Conservation (phyloP, 2,888 invertebrate species). For the Metallyticus violacea region DNA sequence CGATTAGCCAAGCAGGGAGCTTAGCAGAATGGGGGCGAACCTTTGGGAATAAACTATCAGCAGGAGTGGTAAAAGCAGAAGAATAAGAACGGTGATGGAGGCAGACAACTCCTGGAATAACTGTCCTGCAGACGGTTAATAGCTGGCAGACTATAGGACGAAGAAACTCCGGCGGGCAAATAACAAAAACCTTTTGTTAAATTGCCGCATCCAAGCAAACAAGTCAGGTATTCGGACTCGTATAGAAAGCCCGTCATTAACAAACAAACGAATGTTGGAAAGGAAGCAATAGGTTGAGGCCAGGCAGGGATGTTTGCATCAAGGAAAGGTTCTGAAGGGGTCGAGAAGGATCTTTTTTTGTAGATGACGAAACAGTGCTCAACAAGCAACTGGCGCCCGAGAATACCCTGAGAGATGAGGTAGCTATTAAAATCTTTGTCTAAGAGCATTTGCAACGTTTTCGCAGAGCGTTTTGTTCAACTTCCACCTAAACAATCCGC, state of each 20-base stretch:
- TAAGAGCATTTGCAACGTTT: no score
- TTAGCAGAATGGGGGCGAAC: background rate
- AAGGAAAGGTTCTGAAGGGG: background rate
- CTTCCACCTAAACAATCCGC: no score
- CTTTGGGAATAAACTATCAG: conserved; percentile 6
- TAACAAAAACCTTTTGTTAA: conserved; percentile 12
- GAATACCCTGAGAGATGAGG: background rate
- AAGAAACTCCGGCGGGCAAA: background rate
- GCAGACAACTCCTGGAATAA: conserved; percentile 15
- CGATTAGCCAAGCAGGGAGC: conserved; percentile 16
- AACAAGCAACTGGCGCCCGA: background rate
- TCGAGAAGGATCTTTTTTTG: background rate
- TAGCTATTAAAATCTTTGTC: no score
- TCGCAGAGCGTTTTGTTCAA: no score
- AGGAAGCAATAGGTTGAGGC: background rate
- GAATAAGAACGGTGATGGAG: conserved; percentile 3
- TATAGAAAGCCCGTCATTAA: conserved; percentile 11
- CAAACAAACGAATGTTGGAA: conserved; percentile 2
- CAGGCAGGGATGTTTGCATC: background rate
- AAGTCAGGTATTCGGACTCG: conserved; percentile 11
- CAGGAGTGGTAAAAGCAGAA: background rate
- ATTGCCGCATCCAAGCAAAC: conserved; percentile 18
- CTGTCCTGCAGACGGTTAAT: background rate
- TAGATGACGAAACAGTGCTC: background rate
- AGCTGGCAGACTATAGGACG: no score